Evolutionary conservation across 2,113 vertebrate species (phyloP), one percentile per base, ranked within the genome.

Genomic region (Gymnorhina tibicen): DNA sequence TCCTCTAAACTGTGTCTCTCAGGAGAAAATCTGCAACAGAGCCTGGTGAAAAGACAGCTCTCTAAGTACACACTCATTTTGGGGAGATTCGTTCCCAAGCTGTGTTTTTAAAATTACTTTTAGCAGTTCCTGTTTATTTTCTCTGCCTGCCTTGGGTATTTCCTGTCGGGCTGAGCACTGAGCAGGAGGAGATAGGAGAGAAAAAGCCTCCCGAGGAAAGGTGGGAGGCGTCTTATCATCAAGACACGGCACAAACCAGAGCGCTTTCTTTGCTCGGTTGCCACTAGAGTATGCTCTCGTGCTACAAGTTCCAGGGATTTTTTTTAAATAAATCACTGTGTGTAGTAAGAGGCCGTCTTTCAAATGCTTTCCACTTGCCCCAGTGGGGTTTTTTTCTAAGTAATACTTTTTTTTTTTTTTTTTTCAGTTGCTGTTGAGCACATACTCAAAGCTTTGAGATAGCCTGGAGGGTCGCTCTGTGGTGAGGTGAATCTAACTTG

Each of bases 281-380:
- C 97, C 98, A 97, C 98, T 98, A 98, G 98, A 98, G 98, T 84
- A 96, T 96, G 95, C 98, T 98, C 94, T 96, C 89, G 96, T 80
- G 98, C 95, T 88, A 21, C 87, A 63, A 96, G 93, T 98, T 78
- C 84, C 78, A 90, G 42, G 49, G 69, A 70, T 39, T 47, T 46
- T 63, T 33, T 80, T 11, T 11, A 39, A 87, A 64, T 74, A 89
- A 88, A 87, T 55, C 67, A n/a, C 13, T 35, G 59, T 2, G 17
- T 30, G 75, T 11, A 90, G 89, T 55, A 79, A 26, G 55, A 86
- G 74, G 23, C 49, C 6, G 26, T n/a, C 41, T 90, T 79, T 59
- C 84, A 56, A 60, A 63, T 5, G 37, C 66, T 86, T 80, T 85
- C 53, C 27, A 24, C 35, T 92, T 66, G 37, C 62, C 49, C n/a